These are phyloP conservation scores for Synaphobranchus kaupii DNA, from an alignment of 2,797 vertebrate species.

Conservation along the genomic window DNA sequence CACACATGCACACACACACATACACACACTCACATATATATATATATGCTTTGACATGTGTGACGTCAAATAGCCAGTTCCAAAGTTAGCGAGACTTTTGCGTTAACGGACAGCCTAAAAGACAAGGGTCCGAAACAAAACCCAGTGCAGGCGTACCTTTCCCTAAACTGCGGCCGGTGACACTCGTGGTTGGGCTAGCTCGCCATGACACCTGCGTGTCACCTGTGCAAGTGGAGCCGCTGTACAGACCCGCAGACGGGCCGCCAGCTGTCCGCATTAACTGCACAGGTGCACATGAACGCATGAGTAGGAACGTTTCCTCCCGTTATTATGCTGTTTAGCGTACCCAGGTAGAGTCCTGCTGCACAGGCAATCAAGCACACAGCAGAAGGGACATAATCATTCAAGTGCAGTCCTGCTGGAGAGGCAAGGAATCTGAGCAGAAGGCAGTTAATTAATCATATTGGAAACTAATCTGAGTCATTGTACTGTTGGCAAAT, in stretches of 20 bases:
- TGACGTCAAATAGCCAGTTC: not conserved
- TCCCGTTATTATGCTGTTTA: not conserved
- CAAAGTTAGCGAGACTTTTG: not conserved
- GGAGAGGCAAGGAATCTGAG: not conserved
- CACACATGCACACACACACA: not conserved
- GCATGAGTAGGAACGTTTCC: not conserved
- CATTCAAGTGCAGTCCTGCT: not conserved
- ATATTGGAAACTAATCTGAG: conserved; percentile 10
- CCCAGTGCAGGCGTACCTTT: not conserved
- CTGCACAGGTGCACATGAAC: conserved; percentile 4
- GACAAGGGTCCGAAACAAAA: not conserved
- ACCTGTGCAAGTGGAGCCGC: not conserved
- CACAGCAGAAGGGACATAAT: not conserved
- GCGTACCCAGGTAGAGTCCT: conserved; percentile 8
- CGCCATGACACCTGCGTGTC: not conserved
- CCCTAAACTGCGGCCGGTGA: not conserved
- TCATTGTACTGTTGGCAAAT: conserved; percentile 14
- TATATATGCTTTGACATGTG: too few relatives aligned
- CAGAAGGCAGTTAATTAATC: conserved; percentile 11
- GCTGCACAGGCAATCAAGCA: not conserved
- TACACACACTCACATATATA: too few relatives aligned
- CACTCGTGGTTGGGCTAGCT: not conserved
- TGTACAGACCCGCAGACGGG: not conserved
- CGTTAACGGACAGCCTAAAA: not conserved
- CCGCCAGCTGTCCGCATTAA: conserved; percentile 9